Evolutionary conservation across 37 sponge, comb jelly and placozoan species (phyloP).

Genomic region (Oopsacas minuta): DNA sequence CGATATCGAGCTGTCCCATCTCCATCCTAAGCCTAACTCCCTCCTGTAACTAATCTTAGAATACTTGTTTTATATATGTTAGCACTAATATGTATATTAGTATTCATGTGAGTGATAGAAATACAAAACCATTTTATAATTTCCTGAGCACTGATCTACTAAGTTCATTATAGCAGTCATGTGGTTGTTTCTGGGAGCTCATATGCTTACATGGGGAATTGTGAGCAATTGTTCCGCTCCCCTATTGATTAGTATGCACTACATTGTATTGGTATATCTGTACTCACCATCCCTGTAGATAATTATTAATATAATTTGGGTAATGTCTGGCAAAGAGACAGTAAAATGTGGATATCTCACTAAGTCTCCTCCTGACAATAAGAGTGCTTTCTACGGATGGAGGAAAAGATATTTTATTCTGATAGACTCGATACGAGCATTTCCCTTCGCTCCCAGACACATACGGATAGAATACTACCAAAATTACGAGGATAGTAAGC

Average conservation of each 20-base stretch:
- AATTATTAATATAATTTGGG: too few species aligned
- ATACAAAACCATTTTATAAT: not conserved
- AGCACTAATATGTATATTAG: not conserved
- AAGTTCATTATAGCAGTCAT: not conserved
- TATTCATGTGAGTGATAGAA: not conserved
- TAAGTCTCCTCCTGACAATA: constrained; percentile 47
- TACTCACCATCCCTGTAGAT: not conserved
- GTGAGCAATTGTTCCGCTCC: not conserved
- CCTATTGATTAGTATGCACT: not conserved
- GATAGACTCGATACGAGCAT: constrained; percentile 40
- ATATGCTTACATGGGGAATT: not conserved
- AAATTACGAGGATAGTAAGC: constrained; percentile 30
- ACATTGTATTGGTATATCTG: not conserved
- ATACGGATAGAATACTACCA: constrained; percentile 61
- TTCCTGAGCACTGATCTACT: not conserved
- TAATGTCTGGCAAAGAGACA: constrained; percentile 21
- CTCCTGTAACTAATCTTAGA: not conserved
- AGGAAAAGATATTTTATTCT: constrained; percentile 47
- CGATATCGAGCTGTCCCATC: not conserved
- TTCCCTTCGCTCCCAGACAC: constrained; percentile 43
- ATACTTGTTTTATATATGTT: not conserved
- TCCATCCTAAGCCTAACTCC: not conserved
- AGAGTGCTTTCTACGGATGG: constrained; percentile 33
- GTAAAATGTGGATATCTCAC: constrained; percentile 49
- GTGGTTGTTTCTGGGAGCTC: not conserved